Evolutionary conservation across 2,113 vertebrate species (phyloP), one percentile per base, ranked within the genome.

Genomic region (Periophthalmus modestus): DNA sequence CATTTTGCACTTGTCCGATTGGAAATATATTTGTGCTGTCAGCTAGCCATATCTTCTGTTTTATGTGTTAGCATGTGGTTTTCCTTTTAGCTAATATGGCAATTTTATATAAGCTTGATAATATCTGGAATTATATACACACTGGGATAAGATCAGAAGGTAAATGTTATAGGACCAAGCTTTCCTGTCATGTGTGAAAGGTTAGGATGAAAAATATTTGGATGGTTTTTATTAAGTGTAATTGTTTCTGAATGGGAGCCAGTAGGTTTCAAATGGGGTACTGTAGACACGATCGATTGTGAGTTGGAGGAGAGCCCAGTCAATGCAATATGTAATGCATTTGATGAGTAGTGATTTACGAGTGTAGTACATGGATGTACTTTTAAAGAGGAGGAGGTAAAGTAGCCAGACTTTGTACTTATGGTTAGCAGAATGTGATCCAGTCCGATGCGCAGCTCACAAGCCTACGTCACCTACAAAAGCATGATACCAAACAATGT

Each of bases 1-100:
- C 66, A 88, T 89, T 85, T 79, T 78, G 71, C 77, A 80, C 82
- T 89, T 80, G 79, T 78, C 77, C 71, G 74, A 74, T 80, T 77
- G 66, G 3, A 48, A 16, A 70, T 66, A 58, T 81, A 62, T 80
- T 81, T 82, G 74, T 52, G 36, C 69, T 71, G 72, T 86, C 71
- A 6, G 18, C 11, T 4, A 33, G 72, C 76, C 78, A 52, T 52
- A 48, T 68, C 69, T 46, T 82, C 72, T 13, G 76, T 68, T 82
- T 74, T 23, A 28, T 4, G 23, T 57, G 73, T 75, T 71, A 57
- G 34, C 71, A 36, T 67, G 68, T 68, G 80, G 62, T 16, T 39
- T 65, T 21, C 62, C 39, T 67, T 28, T 67, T 47, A 14, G 39
- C 46, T 43, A 65, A 65, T 39, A 65, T 12, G 34, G 46, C 46